Evolutionary conservation across 2,113 vertebrate species (phyloP), one percentile per base, ranked within the genome.

Genomic region (Pyxicephalus adspersus): DNA sequence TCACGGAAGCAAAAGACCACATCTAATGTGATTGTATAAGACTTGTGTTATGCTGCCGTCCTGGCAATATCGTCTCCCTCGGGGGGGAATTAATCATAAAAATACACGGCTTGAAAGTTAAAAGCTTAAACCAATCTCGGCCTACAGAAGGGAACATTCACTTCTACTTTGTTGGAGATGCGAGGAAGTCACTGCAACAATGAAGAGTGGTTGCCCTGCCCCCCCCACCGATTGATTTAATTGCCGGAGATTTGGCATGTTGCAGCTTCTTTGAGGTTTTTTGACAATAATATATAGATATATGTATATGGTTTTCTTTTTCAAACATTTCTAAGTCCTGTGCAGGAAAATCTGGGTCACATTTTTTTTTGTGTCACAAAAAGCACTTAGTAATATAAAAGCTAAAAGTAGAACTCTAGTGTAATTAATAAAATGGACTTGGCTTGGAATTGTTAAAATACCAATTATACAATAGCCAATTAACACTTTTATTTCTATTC

Each of bases 21-120:
- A 86, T 85, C 68, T 83, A 83, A 84, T 57, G 76, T 34, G 83
- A 85, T 68, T 87, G 80, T 84, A 83, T 51, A 76, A 84, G 81
- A 71, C 52, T 66, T 55, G 63, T 52, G 31, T 54, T 28, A 71
- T 52, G 65, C 18, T 84, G 28, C 52, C 79, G 81, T 55, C 38
- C 51, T 80, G 83, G 70, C 77, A 85, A 75, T 8, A 0, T 25
- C 22, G 26, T 80, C 23, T 85, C 85, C 84, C 64, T 64, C 66
- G 25, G 61, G 28, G 82, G 78, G 70, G n/a, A 2, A 82, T 86
- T 88, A 86, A 71, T 85, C 83, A 50, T 20, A 28, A 34, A 50
- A 50, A 51, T 11, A 61, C 34, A 67, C 52, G 76, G 4, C 28
- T 28, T 80, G 65, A 70, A 34, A n/a, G 29, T 19, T 67, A 68